phyloP scores from a whole-genome alignment of 1,140 invertebrate genomes.

The Drosophila elegans region DNA sequence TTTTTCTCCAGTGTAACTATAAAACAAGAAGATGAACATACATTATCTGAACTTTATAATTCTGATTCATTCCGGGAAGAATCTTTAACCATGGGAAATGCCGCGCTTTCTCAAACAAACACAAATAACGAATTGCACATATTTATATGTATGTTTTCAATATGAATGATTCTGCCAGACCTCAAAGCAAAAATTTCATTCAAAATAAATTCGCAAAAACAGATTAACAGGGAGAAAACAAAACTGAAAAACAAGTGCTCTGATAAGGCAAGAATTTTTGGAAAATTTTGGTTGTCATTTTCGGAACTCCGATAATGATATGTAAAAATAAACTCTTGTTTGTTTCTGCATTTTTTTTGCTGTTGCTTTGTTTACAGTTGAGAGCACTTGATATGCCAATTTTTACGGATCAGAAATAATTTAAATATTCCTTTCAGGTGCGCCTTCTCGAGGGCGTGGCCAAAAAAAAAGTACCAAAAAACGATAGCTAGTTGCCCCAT shows the following conservation, averaged over 20 bases:
- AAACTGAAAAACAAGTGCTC: constrained; percentile 2
- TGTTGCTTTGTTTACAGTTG: constrained; percentile 22
- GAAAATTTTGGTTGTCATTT: constrained; percentile 38
- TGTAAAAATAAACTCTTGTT: constrained; percentile 28
- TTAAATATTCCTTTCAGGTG: constrained; percentile 27
- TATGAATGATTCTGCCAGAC: constrained; percentile 7
- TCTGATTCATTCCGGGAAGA: constrained; percentile 12
- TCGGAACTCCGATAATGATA: constrained; percentile 33
- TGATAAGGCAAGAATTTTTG: constrained; percentile 30
- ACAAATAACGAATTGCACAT: constrained; percentile 5
- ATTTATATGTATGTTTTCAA: background rate
- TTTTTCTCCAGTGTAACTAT: background rate
- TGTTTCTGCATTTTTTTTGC: constrained; percentile 13
- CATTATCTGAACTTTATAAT: constrained; percentile 1
- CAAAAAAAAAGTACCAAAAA: background rate
- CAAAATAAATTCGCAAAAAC: constrained; percentile 11
- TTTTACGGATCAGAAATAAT: constrained; percentile 19
- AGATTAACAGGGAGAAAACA: constrained; percentile 14
- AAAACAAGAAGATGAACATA: constrained; percentile 2
- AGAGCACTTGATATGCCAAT: background rate
- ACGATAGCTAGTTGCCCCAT: constrained; percentile 34
- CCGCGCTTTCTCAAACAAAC: constrained; percentile 11
- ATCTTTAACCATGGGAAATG: constrained; percentile 22
- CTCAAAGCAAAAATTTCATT: constrained; percentile 11
- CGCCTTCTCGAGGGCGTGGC: constrained; percentile 27